Conservation (phyloP, 1,140 invertebrate genomes). For the Calosoma granatense region DNA sequence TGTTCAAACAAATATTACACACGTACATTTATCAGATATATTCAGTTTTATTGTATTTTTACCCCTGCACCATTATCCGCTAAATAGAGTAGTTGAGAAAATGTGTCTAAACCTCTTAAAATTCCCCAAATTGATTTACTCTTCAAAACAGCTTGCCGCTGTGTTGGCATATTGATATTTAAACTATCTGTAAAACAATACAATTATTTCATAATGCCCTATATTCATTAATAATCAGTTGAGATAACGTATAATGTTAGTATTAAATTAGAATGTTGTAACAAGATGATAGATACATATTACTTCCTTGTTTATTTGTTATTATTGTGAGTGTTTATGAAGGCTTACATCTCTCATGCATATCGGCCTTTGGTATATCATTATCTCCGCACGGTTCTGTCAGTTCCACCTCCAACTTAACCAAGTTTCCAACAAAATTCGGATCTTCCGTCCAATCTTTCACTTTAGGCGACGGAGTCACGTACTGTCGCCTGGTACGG, state of each 20-base stretch:
- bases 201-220: too few relatives aligned
- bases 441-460: conserved; percentile 23
- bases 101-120: conserved; percentile 67
- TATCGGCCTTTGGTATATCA: conserved; percentile 47
- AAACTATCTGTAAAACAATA: conserved; percentile 31
- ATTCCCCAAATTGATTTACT: conserved; percentile 62
- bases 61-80: conserved; percentile 35
- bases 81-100: conserved; percentile 55
- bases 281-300: too few relatives aligned
- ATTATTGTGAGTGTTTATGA: too few relatives aligned
- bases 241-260: too few relatives aligned
- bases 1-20: conserved; percentile 24
- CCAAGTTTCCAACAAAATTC: conserved; percentile 33
- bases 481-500: conserved; percentile 26
- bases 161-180: conserved; percentile 24
- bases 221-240: too few relatives aligned
- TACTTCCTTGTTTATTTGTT: too few relatives aligned
- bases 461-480: conserved; percentile 16
- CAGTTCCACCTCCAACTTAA: conserved; percentile 40
- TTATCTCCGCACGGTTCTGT: conserved; percentile 41
- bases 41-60: too few relatives aligned
- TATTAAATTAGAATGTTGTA: too few relatives aligned
- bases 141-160: conserved; percentile 26
- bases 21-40: too few relatives aligned
- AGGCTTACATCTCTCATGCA: conserved; percentile 68